Conservation (phyloP, 2,113 vertebrate genomes). For the Paradoxurus hermaphroditus region DNA sequence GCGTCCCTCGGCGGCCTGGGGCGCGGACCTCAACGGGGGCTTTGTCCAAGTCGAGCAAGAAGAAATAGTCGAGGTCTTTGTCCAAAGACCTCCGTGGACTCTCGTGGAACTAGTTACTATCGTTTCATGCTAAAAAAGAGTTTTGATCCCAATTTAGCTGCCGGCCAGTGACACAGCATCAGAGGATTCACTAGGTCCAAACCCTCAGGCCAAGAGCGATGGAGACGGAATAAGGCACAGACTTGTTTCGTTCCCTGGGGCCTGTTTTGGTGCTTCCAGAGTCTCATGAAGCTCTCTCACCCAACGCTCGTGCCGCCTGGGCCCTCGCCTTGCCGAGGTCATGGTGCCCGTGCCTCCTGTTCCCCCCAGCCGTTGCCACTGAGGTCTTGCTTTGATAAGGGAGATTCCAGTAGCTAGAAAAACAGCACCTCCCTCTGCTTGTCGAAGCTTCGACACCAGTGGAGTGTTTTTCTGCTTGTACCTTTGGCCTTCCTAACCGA, state of each 20-base stretch:
- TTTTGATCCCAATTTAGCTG: not conserved
- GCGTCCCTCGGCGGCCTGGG: not conserved
- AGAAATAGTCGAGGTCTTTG: constrained; percentile 48
- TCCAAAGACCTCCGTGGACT: constrained; percentile 36
- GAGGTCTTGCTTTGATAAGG: not conserved
- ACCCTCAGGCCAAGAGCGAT: not conserved
- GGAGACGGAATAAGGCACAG: not conserved
- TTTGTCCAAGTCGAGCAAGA: constrained; percentile 5
- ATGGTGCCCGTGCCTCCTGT: not conserved
- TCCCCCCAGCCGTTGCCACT: not conserved
- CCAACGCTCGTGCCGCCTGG: rapidly evolving
- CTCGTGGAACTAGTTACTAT: not conserved
- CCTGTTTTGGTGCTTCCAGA: not conserved
- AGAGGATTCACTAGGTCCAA: not conserved
- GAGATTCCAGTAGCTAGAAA: not conserved
- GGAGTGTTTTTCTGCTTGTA: not conserved
- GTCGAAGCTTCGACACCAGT: not conserved
- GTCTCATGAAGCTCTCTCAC: not conserved
- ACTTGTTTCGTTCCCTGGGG: not conserved
- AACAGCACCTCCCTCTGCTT: not conserved
- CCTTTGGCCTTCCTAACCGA: not conserved
- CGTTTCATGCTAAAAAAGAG: not conserved
- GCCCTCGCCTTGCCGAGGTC: not conserved
- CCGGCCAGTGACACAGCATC: not conserved
- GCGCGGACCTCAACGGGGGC: constrained; percentile 4